Percentiles rank a stretch among this genome's conserved stretches.
These are phyloP conservation scores for Poicephalus meyeri DNA, from an alignment of 2,113 vertebrate genomes.

Conservation along the genomic window DNA sequence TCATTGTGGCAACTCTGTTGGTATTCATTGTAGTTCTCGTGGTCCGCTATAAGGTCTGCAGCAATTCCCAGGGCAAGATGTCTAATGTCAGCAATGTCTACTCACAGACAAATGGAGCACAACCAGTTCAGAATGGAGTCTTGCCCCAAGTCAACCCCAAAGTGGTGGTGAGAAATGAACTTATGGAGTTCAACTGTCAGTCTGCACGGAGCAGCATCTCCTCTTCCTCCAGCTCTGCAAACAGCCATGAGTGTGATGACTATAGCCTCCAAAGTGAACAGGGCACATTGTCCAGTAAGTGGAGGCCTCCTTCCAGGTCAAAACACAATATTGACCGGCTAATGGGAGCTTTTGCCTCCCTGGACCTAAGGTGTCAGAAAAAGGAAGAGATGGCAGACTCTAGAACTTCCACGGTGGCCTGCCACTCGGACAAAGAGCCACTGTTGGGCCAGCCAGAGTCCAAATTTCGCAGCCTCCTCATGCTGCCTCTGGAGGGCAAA, in stretches of 20 bases:
- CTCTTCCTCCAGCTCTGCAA: constrained; percentile 85
- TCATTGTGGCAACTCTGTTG: constrained; percentile 93
- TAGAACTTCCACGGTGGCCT: constrained; percentile 78
- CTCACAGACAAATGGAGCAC: constrained; percentile 90
- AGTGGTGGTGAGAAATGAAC: constrained; percentile 87
- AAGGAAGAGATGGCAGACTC: constrained; percentile 79
- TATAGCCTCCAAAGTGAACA: constrained; percentile 81
- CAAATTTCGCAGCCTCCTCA: constrained; percentile 86
- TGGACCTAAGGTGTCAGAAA: constrained; percentile 90
- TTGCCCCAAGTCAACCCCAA: constrained; percentile 82
- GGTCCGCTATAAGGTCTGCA: constrained; percentile 94
- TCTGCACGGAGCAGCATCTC: constrained; percentile 88
- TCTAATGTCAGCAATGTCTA: constrained; percentile 86
- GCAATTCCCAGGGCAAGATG: constrained; percentile 82
- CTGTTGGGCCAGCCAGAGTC: constrained; percentile 88
- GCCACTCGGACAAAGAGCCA: constrained; percentile 91
- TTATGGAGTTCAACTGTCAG: constrained; percentile 88
- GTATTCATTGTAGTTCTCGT: constrained; percentile 96
- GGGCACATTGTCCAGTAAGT: constrained; percentile 85
- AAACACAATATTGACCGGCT: constrained; percentile 89
- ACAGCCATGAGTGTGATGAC: constrained; percentile 81
- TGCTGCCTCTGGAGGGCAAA: constrained; percentile 89
- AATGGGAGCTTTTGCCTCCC: constrained; percentile 92
- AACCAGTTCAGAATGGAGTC: constrained; percentile 80
- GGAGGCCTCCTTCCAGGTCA: constrained; percentile 84